A percentile compares a stretch with the other conserved stretches of the same genome.
phyloP scores from a whole-genome alignment of 2,113 vertebrate species.

The Phyllostomus discolor region DNA sequence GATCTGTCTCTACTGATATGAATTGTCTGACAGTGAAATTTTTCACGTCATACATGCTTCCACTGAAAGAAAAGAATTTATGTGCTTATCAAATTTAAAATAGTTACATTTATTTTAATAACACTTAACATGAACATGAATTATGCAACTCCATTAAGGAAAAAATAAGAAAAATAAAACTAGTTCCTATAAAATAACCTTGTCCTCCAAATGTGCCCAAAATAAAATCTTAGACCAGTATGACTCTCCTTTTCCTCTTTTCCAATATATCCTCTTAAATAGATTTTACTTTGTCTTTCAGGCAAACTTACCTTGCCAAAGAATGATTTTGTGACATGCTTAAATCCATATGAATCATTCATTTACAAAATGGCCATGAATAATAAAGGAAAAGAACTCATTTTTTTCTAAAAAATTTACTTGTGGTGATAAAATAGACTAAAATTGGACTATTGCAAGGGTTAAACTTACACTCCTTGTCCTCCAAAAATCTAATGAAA shows the following conservation, averaged over 20 bases:
- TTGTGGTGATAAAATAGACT: neutral
- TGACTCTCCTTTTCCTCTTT: constrained; percentile 11
- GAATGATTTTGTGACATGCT: neutral
- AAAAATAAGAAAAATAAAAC: constrained; percentile 44
- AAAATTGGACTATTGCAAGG: neutral
- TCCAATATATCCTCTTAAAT: constrained; percentile 42
- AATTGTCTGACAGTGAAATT: constrained; percentile 52
- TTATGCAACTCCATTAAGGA: constrained; percentile 33
- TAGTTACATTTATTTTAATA: constrained; percentile 45
- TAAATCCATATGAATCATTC: constrained; percentile 6
- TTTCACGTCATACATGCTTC: constrained; percentile 23
- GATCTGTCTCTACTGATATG: constrained; percentile 49
- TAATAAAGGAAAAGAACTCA: neutral
- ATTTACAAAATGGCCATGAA: neutral
- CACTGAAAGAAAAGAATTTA: constrained; percentile 53
- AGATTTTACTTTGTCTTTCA: constrained; percentile 31
- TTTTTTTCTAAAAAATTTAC: constrained; percentile 10
- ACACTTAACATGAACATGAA: constrained; percentile 34
- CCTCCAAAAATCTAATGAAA: constrained; percentile 51
- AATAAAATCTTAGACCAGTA: constrained; percentile 28
- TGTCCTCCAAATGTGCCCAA: neutral
- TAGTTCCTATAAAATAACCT: constrained; percentile 35
- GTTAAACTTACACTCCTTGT: constrained; percentile 9
- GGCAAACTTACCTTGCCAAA: constrained; percentile 4
- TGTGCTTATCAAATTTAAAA: constrained; percentile 54